A percentile compares a stretch with the other conserved stretches of the same genome.
Evolutionary conservation across 2,113 vertebrate species (phyloP).

Genomic region (Dermatemys mawii): DNA sequence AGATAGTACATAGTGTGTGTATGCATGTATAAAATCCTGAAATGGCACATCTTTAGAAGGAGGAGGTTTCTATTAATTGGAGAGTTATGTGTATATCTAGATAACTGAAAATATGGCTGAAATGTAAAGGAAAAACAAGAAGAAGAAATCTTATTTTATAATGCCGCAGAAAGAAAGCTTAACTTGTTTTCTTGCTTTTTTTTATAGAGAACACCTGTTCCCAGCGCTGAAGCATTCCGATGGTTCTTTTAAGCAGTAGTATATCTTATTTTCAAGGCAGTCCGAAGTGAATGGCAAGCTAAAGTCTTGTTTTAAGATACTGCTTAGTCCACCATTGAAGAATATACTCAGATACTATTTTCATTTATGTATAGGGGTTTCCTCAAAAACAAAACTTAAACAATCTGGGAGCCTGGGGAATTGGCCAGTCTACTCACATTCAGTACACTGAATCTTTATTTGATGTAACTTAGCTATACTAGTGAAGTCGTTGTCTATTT

Average conservation of each 20-base stretch:
- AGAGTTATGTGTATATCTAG: conserved; percentile 37
- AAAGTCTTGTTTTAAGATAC: conserved; percentile 91
- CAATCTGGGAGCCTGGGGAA: conserved; percentile 87
- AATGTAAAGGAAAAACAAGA: conserved; percentile 67
- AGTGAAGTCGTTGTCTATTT: conserved; percentile 89
- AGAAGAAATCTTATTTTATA: conserved; percentile 68
- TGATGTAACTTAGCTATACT: conserved; percentile 86
- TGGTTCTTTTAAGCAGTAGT: conserved; percentile 97
- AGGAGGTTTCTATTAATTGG: conserved; percentile 42
- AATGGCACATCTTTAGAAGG: conserved; percentile 18
- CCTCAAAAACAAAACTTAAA: conserved; percentile 79
- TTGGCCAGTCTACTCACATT: conserved; percentile 83
- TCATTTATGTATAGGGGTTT: conserved; percentile 86
- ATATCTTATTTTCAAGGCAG: conserved; percentile 82
- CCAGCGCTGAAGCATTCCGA: conserved; percentile 96
- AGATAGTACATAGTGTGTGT: not conserved
- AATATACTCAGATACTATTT: conserved; percentile 87
- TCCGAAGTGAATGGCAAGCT: conserved; percentile 87
- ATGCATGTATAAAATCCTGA: conserved; percentile 4
- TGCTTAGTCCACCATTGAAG: conserved; percentile 86
- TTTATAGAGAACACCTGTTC: conserved; percentile 97
- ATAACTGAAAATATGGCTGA: conserved; percentile 68
- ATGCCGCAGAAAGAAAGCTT: conserved; percentile 80
- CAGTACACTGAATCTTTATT: conserved; percentile 79
- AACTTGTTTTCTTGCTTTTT: conserved; percentile 86